A percentile compares a stretch with the other conserved stretches of the same genome.
phyloP scores from a whole-genome alignment of 1,140 invertebrate genomes.

The Diploscapter pachys region DNA sequence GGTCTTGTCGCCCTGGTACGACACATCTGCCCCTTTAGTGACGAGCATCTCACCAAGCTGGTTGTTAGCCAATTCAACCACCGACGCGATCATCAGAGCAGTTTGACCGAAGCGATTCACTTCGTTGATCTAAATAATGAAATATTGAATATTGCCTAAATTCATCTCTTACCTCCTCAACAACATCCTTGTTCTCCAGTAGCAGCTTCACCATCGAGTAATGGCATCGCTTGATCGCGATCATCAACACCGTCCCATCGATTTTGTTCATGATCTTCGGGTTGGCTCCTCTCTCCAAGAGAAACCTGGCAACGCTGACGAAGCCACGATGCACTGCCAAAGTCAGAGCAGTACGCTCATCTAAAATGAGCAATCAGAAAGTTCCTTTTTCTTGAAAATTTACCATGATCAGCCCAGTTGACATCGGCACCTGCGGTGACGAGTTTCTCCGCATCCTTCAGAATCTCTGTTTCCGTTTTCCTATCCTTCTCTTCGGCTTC shows the following conservation, averaged over 20 bases:
- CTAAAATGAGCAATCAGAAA: neutral
- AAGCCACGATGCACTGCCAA: constrained; percentile 48
- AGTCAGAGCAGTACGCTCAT: constrained; percentile 50
- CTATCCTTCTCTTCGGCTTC: too few relatives aligned
- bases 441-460: neutral
- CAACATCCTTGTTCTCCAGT: neutral
- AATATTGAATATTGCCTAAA: neutral
- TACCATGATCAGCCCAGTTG: constrained; percentile 3
- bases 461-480: constrained; percentile 1
- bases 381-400: too few relatives aligned
- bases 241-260: constrained; percentile 31
- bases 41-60: neutral
- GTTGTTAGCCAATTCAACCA: neutral
- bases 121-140: constrained; percentile 15
- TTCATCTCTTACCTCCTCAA: constrained; percentile 1
- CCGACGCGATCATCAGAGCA: constrained; percentile 12
- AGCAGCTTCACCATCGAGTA: neutral
- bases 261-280: constrained; percentile 48
- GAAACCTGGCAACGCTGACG: constrained; percentile 41
- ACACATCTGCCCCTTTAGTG: constrained; percentile 1
- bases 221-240: constrained; percentile 48
- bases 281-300: constrained; percentile 48
- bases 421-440: constrained; percentile 2
- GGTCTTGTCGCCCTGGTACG: constrained; percentile 1
- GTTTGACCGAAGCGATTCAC: constrained; percentile 18